A percentile compares a stretch with the other conserved stretches of the same genome.
Conservation (phyloP, 1,140 invertebrate species). For the Mylabris phalerata region DNA sequence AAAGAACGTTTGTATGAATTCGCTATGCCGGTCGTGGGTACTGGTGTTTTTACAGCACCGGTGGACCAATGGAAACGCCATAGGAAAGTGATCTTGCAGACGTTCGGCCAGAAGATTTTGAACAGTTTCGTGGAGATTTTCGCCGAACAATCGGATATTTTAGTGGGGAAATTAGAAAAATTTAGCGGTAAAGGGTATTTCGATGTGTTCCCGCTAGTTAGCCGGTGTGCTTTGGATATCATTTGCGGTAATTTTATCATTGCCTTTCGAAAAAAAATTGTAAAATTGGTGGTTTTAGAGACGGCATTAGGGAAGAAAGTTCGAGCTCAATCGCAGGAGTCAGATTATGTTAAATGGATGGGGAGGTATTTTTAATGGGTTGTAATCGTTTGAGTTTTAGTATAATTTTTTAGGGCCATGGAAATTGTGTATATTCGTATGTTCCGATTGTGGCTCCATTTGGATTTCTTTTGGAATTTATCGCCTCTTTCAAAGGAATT, state of each 20-base stretch:
- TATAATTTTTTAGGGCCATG: background rate
- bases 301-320: constrained; percentile 18
- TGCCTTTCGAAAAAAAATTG: background rate
- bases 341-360: constrained; percentile 6
- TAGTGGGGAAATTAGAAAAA: constrained; percentile 22
- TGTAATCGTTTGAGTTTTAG: background rate
- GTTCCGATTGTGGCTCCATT: background rate
- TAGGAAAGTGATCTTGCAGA: constrained; percentile 24
- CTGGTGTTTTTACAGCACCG: constrained; percentile 11
- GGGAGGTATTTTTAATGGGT: constrained; percentile 3
- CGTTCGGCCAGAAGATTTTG: constrained; percentile 27
- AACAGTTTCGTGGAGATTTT: constrained; percentile 26
- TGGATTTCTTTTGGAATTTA: background rate
- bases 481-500: background rate
- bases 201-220: constrained; percentile 13
- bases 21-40: constrained; percentile 1
- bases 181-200: constrained; percentile 7
- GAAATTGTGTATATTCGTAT: background rate
- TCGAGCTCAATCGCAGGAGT: constrained; percentile 5
- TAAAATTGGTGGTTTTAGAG: constrained; percentile 10
- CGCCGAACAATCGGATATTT: constrained; percentile 12
- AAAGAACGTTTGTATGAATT: constrained; percentile 1
- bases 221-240: constrained; percentile 14
- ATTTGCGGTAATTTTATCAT: constrained; percentile 13
- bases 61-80: constrained; percentile 25